Conservation (phyloP, 37 sponge, comb jelly and placozoan genomes). For the Axinella damicornis region DNA sequence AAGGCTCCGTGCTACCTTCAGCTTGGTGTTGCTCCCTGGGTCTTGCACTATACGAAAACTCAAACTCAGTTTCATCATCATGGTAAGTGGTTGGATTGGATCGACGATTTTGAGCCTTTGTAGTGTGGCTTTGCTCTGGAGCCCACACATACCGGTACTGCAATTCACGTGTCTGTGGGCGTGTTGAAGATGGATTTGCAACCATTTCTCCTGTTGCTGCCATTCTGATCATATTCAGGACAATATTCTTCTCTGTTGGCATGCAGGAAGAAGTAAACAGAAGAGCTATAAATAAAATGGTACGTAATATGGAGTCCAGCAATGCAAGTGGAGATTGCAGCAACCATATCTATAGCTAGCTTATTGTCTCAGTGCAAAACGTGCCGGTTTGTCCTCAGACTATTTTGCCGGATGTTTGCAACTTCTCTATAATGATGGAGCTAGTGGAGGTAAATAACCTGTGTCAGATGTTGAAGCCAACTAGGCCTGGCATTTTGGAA, state of each 20-base stretch:
- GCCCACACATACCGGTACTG: constrained; percentile 25
- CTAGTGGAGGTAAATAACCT: too few species aligned
- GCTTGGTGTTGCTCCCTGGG: not conserved
- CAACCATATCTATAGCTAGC: too few species aligned
- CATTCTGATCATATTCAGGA: constrained; percentile 87
- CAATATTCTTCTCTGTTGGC: constrained; percentile 76
- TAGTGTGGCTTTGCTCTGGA: constrained; percentile 26
- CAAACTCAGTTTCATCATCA: constrained; percentile 7
- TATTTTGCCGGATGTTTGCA: too few species aligned
- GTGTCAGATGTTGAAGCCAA: constrained; percentile 68
- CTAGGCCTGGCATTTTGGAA: constrained; percentile 85
- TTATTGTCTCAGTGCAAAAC: too few species aligned
- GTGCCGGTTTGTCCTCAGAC: too few species aligned
- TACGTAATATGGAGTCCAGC: too few species aligned
- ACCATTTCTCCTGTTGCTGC: constrained; percentile 75
- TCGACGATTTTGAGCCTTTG: not conserved
- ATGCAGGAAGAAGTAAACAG: too few species aligned
- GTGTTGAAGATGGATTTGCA: not conserved
- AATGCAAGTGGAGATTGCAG: too few species aligned
- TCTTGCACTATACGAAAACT: not conserved
- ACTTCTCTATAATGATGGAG: too few species aligned
- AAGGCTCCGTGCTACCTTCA: not conserved
- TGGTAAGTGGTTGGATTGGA: not conserved
- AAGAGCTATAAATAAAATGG: too few species aligned
- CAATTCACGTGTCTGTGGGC: constrained; percentile 9